A percentile compares a stretch with the other conserved stretches of the same genome.
These are phyloP conservation scores for Himalopsyche japonica DNA, from an alignment of 2,888 invertebrate species.

Conservation along the genomic window DNA sequence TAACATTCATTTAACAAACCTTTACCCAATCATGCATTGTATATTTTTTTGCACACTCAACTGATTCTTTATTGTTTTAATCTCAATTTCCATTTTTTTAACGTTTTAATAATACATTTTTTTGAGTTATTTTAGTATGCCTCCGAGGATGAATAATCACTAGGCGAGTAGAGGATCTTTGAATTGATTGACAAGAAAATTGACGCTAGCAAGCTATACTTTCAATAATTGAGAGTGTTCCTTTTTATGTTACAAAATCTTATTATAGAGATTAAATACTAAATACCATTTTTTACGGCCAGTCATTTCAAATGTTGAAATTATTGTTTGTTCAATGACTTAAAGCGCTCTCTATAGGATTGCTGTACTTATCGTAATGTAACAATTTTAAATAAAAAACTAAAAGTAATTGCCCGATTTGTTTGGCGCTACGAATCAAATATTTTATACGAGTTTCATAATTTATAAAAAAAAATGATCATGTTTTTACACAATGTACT, in stretches of 20 bases:
- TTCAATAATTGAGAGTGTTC: constrained; percentile 32
- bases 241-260: background rate
- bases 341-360: constrained; percentile 3
- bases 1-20: too few species aligned
- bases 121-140: background rate
- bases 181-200: constrained; percentile 30
- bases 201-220: constrained; percentile 24
- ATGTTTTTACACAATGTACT: too few species aligned
- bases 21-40: too few species aligned
- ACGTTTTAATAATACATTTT: too few species aligned
- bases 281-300: background rate
- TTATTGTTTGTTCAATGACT: background rate
- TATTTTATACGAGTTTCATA: too few species aligned
- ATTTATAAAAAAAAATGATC: too few species aligned
- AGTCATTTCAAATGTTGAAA: background rate
- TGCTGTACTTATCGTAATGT: constrained; percentile 23
- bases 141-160: background rate
- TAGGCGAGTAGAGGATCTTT: constrained; percentile 10
- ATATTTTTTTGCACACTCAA: too few species aligned
- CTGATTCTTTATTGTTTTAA: too few species aligned
- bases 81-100: too few species aligned
- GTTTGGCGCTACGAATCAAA: background rate
- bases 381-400: background rate
- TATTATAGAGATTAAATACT: background rate
- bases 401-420: background rate